phyloP scores from a whole-genome alignment of 2,888 invertebrate genomes.

The Chymomyza caudatula region DNA sequence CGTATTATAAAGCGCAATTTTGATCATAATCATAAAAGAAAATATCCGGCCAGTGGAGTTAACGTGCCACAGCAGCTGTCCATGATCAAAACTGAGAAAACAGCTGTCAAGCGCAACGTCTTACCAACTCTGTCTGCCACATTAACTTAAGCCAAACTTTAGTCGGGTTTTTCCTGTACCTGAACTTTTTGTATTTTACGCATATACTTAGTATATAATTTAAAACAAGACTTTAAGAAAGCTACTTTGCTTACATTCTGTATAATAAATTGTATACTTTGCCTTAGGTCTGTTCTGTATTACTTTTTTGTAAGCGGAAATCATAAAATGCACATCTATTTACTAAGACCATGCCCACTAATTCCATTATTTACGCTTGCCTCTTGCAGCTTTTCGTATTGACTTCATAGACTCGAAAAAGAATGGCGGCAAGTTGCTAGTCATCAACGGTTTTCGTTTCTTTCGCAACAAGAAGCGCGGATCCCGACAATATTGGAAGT shows the following conservation, averaged over 20 bases:
- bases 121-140: not conserved
- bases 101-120: not conserved
- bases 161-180: not conserved
- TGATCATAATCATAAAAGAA: slow-evolving; percentile 72
- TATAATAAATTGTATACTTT: not conserved
- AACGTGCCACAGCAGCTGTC: slow-evolving; percentile 37
- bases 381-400: slow-evolving; percentile 74
- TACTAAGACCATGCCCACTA: not conserved
- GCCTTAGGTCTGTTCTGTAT: not conserved
- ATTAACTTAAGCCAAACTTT: not conserved
- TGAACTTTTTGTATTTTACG: not conserved
- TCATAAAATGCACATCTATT: not conserved
- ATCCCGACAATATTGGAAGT: slow-evolving; percentile 78
- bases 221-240: not conserved
- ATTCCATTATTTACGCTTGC: not conserved
- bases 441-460: slow-evolving; percentile 78
- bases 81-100: slow-evolving; percentile 16
- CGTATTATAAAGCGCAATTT: slow-evolving; percentile 73
- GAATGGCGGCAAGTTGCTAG: slow-evolving; percentile 77
- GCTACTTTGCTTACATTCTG: not conserved
- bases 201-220: not conserved
- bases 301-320: not conserved
- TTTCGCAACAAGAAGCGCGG: slow-evolving; percentile 78
- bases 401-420: slow-evolving; percentile 78
- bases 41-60: slow-evolving; percentile 42